These are phyloP conservation scores for Stenoptilia bipunctidactyla DNA, from an alignment of 2,888 invertebrate genomes.

Conservation along the genomic window DNA sequence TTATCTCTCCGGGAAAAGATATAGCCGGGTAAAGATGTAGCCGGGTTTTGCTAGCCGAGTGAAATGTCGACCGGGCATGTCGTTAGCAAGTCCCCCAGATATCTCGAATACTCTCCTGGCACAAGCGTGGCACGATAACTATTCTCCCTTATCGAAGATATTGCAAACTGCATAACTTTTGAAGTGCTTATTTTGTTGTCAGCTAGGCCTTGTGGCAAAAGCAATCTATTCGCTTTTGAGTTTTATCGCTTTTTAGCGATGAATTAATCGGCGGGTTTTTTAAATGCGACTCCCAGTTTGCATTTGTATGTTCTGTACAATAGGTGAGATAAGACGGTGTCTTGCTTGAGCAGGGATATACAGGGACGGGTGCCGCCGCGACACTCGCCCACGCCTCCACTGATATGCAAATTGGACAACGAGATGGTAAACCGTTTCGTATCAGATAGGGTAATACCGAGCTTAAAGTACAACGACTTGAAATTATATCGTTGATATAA, in stretches of 20 bases:
- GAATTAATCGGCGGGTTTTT: no score
- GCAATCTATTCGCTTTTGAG: background rate
- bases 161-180: slow-evolving; percentile 24
- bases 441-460: slow-evolving; percentile 55
- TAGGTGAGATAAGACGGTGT: slow-evolving; percentile 44
- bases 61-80: slow-evolving; percentile 33
- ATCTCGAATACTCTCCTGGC: slow-evolving; percentile 15
- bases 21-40: slow-evolving; percentile 40
- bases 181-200: slow-evolving; percentile 14
- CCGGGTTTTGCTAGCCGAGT: slow-evolving; percentile 35
- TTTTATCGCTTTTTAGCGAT: no score
- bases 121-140: slow-evolving; percentile 31
- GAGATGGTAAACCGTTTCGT: slow-evolving; percentile 58
- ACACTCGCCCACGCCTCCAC: slow-evolving; percentile 38
- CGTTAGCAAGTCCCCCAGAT: slow-evolving; percentile 29
- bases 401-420: slow-evolving; percentile 61
- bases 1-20: slow-evolving; percentile 45
- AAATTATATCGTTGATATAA: slow-evolving; percentile 22
- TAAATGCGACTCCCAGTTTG: no score
- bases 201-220: background rate
- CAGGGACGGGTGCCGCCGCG: slow-evolving; percentile 40
- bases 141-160: slow-evolving; percentile 30
- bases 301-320: slow-evolving; percentile 25
- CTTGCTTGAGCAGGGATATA: slow-evolving; percentile 51
- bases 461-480: slow-evolving; percentile 32